phyloP scores from a whole-genome alignment of 2,113 vertebrate species.

The Toxotes jaculatrix region DNA sequence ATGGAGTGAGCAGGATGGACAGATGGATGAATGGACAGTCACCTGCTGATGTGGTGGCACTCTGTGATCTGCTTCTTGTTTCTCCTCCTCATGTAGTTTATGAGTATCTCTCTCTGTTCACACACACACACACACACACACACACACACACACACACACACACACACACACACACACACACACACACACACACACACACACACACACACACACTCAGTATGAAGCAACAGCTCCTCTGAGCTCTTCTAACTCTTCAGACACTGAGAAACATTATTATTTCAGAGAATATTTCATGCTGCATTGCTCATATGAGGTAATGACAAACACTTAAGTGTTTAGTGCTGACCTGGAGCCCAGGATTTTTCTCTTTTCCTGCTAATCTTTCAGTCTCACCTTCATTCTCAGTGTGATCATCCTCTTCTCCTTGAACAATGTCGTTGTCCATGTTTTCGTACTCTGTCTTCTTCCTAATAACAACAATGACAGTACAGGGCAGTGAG shows the following conservation, averaged over 20 bases:
- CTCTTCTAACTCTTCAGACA: neutral
- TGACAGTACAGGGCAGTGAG: constrained; percentile 14
- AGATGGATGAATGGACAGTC: constrained; percentile 6
- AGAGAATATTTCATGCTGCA: neutral
- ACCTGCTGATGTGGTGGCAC: constrained; percentile 74
- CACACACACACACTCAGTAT: neutral
- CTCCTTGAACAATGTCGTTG: constrained; percentile 89
- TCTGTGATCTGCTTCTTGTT: constrained; percentile 56
- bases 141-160: constrained; percentile 2
- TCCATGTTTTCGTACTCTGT: constrained; percentile 88
- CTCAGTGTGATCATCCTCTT: constrained; percentile 84
- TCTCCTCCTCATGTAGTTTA: constrained; percentile 67
- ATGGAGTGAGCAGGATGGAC: neutral
- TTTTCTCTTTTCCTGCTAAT: neutral
- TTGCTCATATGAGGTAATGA: neutral
- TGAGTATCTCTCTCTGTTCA: constrained; percentile 69
- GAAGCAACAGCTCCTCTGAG: neutral
- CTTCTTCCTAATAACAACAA: constrained; percentile 83
- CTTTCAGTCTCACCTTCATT: constrained; percentile 84
- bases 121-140: constrained; percentile 33
- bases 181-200: constrained; percentile 36
- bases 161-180: constrained; percentile 34
- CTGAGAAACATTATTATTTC: neutral
- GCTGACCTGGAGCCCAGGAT: too few relatives aligned
- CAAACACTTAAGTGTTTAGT: neutral